Evolutionary conservation across 92 coral and sea anemone genomes (phyloP), one percentile per base, ranked within the genome.

Genomic region (Zoanthus solanderi): DNA sequence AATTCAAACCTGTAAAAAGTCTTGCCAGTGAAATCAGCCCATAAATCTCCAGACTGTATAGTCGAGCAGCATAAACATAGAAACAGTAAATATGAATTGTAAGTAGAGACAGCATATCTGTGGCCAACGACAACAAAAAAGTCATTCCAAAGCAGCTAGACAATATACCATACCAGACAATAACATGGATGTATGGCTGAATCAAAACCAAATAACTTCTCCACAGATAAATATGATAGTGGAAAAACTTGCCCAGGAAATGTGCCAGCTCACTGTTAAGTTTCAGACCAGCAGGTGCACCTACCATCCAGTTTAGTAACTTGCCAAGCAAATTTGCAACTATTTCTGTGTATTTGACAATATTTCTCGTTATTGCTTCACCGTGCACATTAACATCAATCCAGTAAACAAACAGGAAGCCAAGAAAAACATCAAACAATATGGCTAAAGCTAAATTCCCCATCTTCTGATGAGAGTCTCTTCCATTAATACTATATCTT

Each of bases 61-160:
- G 89, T 63, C 97, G 91, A 17, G 99, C 98, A 53, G 99, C 99
- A 92, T 97, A 97, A 83, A 95, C 98, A 73, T 97, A 97, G 87
- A 97, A 97, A 73, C 98, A 97, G 91, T 97, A 95, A 73, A 97
- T 95, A 42, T 97, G 98, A 9, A 95, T 90, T 0, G 98, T 97
- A 11, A 97, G 87, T 9, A 95, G 86, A 1, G 98, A 95, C 78
- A 95, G 65, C 66, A 97, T 90, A 76, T 97, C 99, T 5, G 98
- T 95, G 63, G 92, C 93, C 84, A 97, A 69, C 0, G 98, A 88
- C 56, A 97, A 56, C 87, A 95, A 71, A 79, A 97, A 97, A 10
- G 99, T 95, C 67, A 94, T 47, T 29, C 99, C 99, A 18, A 95
- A 84, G 56, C 96, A 92, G 9, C 99, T 98, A 32, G 96, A 94